Evolutionary conservation across 2,888 invertebrate genomes (phyloP).

Genomic region (Tenthredo livida): DNA sequence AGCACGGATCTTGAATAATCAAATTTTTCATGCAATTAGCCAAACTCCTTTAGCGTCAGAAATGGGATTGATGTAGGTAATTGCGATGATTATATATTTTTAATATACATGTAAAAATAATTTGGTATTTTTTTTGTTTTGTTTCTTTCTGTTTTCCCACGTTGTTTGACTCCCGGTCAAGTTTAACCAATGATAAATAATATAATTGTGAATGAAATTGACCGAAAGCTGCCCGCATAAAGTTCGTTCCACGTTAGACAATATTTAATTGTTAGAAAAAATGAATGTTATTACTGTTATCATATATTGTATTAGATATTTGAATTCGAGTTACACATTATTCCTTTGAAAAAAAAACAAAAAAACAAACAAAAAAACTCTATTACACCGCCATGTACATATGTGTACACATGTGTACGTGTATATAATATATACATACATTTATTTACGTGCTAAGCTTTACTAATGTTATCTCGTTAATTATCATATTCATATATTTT

Average conservation of each 20-base stretch:
- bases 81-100: not conserved
- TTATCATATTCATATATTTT: slow-evolving; percentile 72
- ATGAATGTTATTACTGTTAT: slow-evolving; percentile 32
- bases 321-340: slow-evolving; percentile 12
- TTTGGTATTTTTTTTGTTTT: not conserved
- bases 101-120: not conserved
- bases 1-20: not conserved
- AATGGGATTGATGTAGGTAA: not conserved
- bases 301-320: not conserved
- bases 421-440: slow-evolving; percentile 3
- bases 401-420: slow-evolving; percentile 29
- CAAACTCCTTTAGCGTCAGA: not conserved
- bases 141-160: not conserved
- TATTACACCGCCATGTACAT: slow-evolving; percentile 7
- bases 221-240: not conserved
- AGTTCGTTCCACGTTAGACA: slow-evolving; percentile 38
- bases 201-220: slow-evolving; percentile 15
- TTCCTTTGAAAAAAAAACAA: not conserved
- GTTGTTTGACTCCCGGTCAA: slow-evolving; percentile 37
- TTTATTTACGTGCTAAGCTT: slow-evolving; percentile 53
- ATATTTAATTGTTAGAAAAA: slow-evolving; percentile 43
- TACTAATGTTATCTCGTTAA: slow-evolving; percentile 70
- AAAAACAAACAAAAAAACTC: not conserved
- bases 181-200: not conserved
- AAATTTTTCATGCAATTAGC: not conserved